These are phyloP conservation scores for Charadrius vociferus DNA, from an alignment of 2,113 vertebrate species.

Conservation along the genomic window DNA sequence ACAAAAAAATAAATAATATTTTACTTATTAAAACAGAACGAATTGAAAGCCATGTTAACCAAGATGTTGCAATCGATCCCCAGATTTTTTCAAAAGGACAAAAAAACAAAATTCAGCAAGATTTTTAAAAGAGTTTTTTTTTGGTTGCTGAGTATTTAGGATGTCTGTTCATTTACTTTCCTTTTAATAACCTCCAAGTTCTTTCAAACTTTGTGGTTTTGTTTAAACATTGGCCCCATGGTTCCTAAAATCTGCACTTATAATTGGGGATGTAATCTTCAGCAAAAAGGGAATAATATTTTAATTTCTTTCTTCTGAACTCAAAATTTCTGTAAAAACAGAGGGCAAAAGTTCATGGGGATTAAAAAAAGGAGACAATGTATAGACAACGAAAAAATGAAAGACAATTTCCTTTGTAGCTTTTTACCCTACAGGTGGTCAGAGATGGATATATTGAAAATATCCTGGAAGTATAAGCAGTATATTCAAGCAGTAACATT, in stretches of 20 bases:
- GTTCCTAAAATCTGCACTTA: neutral
- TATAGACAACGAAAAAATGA: neutral
- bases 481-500: neutral
- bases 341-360: rapidly evolving
- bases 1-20: no score
- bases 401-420: neutral
- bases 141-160: neutral
- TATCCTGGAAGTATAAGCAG: neutral
- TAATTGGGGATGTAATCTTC: neutral
- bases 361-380: neutral
- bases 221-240: rapidly evolving
- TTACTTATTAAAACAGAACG: neutral
- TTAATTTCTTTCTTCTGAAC: neutral
- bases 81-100: neutral
- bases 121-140: neutral
- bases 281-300: neutral
- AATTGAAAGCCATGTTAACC: neutral
- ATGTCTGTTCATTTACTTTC: neutral
- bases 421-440: neutral
- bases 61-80: rapidly evolving
- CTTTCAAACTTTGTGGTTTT: neutral
- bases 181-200: neutral
- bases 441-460: neutral
- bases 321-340: neutral
- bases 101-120: neutral